Percentiles rank a stretch among this genome's conserved stretches.
Evolutionary conservation across 2,113 vertebrate species (phyloP).

Genomic region (Sorex araneus): DNA sequence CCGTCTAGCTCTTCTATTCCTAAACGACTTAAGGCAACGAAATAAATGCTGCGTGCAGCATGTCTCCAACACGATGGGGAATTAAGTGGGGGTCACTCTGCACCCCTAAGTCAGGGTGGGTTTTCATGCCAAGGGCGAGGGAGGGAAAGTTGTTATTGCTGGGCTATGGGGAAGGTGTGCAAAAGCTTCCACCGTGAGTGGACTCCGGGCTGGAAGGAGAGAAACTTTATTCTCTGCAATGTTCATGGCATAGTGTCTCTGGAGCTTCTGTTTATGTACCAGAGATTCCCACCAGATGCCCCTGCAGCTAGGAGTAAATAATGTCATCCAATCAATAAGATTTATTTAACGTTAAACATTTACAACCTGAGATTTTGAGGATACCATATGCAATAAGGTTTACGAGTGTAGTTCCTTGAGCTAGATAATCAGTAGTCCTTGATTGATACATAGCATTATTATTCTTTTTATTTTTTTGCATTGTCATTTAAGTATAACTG

Average conservation of each 20-base stretch:
- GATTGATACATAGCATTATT: background rate
- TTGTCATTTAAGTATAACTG: background rate
- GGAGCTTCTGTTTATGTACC: background rate
- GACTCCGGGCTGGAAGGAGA: background rate
- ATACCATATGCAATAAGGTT: background rate
- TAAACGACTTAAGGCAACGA: background rate
- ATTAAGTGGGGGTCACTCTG: background rate
- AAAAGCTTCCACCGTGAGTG: background rate
- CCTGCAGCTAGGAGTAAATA: background rate
- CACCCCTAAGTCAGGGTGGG: background rate
- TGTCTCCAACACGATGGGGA: background rate
- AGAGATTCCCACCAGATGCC: background rate
- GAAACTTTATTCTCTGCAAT: background rate
- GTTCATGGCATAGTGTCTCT: background rate
- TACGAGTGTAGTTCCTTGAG: background rate
- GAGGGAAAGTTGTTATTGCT: background rate
- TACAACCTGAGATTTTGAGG: background rate
- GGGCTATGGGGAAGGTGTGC: background rate
- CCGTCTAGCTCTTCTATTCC: background rate
- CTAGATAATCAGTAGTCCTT: background rate
- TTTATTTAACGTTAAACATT: background rate
- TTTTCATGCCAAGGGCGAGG: background rate
- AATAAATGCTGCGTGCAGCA: background rate
- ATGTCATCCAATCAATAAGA: too few relatives aligned
- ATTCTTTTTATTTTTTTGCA: background rate